Evolutionary conservation across 2,888 invertebrate species (phyloP).

Genomic region (Heteromurus nitidus): DNA sequence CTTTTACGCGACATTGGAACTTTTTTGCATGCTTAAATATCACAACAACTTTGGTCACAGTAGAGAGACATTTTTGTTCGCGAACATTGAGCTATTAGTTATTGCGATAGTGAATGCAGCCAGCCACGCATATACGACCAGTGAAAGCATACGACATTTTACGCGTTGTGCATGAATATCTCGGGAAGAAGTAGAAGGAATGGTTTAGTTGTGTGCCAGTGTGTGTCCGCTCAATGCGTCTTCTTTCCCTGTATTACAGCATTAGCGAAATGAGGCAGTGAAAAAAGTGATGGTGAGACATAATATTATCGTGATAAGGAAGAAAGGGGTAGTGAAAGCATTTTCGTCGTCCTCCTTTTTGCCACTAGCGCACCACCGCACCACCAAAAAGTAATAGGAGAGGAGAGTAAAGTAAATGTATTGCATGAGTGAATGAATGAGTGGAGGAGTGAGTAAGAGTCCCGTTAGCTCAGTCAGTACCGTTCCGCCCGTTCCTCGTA

Average conservation of each 20-base stretch:
- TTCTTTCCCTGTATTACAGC: not conserved
- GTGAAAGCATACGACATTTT: not conserved
- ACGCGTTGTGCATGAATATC: too few relatives aligned
- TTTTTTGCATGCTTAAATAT: too few relatives aligned
- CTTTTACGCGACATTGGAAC: not conserved
- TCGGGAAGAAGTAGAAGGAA: too few relatives aligned
- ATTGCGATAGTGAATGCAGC: not conserved
- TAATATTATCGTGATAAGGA: conserved; percentile 46
- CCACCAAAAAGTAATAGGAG: conserved; percentile 24
- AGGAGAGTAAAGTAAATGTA: conserved; percentile 29
- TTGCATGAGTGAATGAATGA: conserved; percentile 51
- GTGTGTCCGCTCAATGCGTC: not conserved
- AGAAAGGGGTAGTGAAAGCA: conserved; percentile 45
- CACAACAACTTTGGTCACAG: too few relatives aligned
- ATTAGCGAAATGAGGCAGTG: conserved; percentile 37
- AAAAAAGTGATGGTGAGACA: conserved; percentile 38
- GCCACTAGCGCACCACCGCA: too few relatives aligned
- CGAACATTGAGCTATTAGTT: too few relatives aligned
- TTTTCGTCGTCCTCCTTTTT: conserved; percentile 39
- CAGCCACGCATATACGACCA: not conserved
- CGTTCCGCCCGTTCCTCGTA: conserved; percentile 55
- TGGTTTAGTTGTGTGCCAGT: too few relatives aligned
- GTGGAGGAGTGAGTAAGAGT: conserved; percentile 28
- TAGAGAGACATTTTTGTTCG: too few relatives aligned
- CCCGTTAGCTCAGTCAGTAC: conserved; percentile 45